phyloP scores from a whole-genome alignment of 2,797 vertebrate species.

The Fundulus diaphanus region DNA sequence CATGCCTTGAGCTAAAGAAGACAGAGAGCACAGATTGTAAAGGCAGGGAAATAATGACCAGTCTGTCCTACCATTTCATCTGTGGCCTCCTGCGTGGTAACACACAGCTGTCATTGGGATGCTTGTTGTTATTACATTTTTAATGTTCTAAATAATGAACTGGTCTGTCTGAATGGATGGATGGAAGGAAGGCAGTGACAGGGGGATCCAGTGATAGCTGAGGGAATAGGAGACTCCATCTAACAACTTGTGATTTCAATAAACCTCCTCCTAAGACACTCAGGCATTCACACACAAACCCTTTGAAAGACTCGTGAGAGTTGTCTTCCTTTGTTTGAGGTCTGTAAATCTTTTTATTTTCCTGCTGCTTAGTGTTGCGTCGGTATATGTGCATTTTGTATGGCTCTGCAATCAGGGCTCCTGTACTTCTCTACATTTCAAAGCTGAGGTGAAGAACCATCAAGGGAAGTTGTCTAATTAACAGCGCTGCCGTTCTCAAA shows the following conservation, averaged over 20 bases:
- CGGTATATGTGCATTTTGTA: conserved; percentile 11
- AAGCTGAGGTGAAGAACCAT: conserved; percentile 55
- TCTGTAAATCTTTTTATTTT: conserved; percentile 50
- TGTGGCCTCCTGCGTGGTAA: conserved; percentile 25
- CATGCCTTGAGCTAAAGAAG: conserved; percentile 7
- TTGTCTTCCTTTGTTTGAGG: conserved; percentile 51
- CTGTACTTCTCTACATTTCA: conserved; percentile 60
- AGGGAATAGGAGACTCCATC: conserved; percentile 32
- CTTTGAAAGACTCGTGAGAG: conserved; percentile 64
- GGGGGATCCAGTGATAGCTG: conserved; percentile 37
- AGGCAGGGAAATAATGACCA: conserved; percentile 31
- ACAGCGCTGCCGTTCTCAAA: conserved; percentile 46
- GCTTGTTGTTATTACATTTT: conserved; percentile 39
- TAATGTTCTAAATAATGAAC: conserved; percentile 37
- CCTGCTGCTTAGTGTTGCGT: conserved; percentile 15
- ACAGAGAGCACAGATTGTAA: conserved; percentile 14
- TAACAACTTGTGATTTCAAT: conserved; percentile 42
- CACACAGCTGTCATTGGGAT: conserved; percentile 23
- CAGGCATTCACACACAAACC: conserved; percentile 36
- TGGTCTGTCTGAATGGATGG: conserved; percentile 36
- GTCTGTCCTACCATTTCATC: conserved; percentile 44
- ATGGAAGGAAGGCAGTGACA: conserved; percentile 47
- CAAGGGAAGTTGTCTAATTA: conserved; percentile 63
- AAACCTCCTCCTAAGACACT: conserved; percentile 30
- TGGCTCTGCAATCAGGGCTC: conserved; percentile 50